Evolutionary conservation across 1,140 invertebrate species (phyloP).

Genomic region (Brachionus calyciflorus): DNA sequence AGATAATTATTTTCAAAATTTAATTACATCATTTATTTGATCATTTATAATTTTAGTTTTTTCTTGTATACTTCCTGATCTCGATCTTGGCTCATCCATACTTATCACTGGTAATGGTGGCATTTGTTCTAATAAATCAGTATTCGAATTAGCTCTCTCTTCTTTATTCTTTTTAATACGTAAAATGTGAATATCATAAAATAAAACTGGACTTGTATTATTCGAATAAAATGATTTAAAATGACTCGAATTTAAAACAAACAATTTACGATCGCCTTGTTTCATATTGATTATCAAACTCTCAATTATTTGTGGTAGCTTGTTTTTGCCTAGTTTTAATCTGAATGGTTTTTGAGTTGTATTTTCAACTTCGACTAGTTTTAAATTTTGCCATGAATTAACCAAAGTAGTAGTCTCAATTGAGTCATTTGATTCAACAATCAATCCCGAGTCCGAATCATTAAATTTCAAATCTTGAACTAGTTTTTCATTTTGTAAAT

Average conservation of each 20-base stretch:
- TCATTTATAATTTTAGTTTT: conserved; percentile 42
- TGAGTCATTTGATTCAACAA: conserved; percentile 32
- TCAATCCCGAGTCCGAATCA: not conserved
- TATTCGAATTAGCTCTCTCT: not conserved
- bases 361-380: conserved; percentile 39
- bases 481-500: conserved; percentile 21
- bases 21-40: conserved; percentile 31
- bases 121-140: conserved; percentile 50
- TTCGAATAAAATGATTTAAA: conserved; percentile 13
- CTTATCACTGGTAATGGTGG: conserved; percentile 49
- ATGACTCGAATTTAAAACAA: conserved; percentile 7
- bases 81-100: not conserved
- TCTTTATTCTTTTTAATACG: conserved; percentile 34
- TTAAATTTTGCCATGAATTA: not conserved
- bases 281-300: conserved; percentile 22
- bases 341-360: conserved; percentile 29
- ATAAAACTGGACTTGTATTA: not conserved
- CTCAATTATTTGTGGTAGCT: conserved; percentile 35
- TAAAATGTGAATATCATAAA: conserved; percentile 35
- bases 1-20: conserved; percentile 3
- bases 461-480: conserved; percentile 19
- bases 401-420: conserved; percentile 30
- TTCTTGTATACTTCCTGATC: conserved; percentile 34
- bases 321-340: conserved; percentile 34
- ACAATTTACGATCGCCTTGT: conserved; percentile 43